phyloP scores from a whole-genome alignment of 2,888 invertebrate genomes.

The Meghimatium bilineatum region DNA sequence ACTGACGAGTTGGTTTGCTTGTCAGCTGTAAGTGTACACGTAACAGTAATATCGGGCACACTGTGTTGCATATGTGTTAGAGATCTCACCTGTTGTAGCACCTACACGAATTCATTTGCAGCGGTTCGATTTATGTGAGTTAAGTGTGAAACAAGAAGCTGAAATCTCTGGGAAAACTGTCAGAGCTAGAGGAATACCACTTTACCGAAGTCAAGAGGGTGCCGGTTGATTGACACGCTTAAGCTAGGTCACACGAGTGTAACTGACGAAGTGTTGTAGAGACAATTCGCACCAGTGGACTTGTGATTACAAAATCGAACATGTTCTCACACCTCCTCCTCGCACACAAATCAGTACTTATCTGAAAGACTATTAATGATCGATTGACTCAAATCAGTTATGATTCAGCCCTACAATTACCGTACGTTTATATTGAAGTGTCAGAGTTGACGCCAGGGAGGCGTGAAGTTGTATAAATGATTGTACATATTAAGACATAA shows the following conservation, averaged over 20 bases:
- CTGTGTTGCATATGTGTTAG: not conserved
- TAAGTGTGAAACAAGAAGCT: not conserved
- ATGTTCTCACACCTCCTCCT: not conserved
- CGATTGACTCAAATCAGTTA: too few species aligned
- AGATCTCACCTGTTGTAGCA: not conserved
- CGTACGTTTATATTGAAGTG: too few species aligned
- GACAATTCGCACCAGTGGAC: not conserved
- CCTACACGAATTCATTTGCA: not conserved
- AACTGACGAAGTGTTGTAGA: not conserved
- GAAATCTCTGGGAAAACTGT: not conserved
- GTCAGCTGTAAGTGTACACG: not conserved
- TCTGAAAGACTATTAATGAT: too few species aligned
- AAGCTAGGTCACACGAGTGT: not conserved
- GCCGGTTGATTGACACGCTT: not conserved
- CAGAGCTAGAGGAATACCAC: not conserved
- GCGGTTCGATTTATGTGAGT: not conserved
- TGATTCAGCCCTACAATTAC: too few species aligned
- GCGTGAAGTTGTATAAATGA: too few species aligned
- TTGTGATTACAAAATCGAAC: not conserved
- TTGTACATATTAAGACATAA: too few species aligned
- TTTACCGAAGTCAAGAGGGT: not conserved
- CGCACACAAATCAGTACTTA: too few species aligned
- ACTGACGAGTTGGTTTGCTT: not conserved
- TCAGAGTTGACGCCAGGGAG: too few species aligned
- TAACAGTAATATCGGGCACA: not conserved